Percentiles rank a stretch among this genome's conserved stretches.
Evolutionary conservation across 2,113 vertebrate genomes (phyloP).

Genomic region (Scopus umbretta): DNA sequence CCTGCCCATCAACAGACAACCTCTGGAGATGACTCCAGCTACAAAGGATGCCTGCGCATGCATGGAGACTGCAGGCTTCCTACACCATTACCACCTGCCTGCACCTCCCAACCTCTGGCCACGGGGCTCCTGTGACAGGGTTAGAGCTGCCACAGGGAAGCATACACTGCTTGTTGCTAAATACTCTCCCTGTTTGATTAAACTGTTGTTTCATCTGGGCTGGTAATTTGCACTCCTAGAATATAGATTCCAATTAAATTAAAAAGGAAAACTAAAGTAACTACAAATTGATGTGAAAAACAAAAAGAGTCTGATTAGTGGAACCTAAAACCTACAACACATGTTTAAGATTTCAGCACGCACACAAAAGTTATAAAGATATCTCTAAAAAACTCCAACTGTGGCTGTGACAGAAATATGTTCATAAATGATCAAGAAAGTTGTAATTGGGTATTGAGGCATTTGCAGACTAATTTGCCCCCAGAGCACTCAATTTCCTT

Average conservation of each 20-base stretch:
- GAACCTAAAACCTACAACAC: background rate
- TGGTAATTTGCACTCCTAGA: background rate
- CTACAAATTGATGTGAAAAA: background rate
- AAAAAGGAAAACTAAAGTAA: background rate
- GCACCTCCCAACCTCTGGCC: background rate
- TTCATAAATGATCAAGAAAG: background rate
- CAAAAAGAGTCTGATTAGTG: background rate
- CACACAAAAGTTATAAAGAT: background rate
- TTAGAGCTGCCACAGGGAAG: background rate
- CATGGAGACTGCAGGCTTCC: background rate
- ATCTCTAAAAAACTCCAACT: background rate
- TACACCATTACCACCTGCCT: background rate
- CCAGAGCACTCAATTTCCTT: background rate
- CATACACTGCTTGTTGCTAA: accelerated
- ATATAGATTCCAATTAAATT: background rate
- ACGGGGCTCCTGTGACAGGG: accelerated
- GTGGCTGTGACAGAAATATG: background rate
- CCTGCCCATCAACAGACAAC: background rate
- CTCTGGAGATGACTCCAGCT: background rate
- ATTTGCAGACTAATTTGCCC: background rate
- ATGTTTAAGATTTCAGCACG: background rate
- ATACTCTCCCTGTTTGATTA: background rate
- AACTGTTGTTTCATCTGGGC: background rate
- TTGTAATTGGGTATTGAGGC: background rate
- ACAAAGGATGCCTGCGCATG: background rate